phyloP scores from a whole-genome alignment of 2,113 vertebrate genomes.

The Percina caprodes region DNA sequence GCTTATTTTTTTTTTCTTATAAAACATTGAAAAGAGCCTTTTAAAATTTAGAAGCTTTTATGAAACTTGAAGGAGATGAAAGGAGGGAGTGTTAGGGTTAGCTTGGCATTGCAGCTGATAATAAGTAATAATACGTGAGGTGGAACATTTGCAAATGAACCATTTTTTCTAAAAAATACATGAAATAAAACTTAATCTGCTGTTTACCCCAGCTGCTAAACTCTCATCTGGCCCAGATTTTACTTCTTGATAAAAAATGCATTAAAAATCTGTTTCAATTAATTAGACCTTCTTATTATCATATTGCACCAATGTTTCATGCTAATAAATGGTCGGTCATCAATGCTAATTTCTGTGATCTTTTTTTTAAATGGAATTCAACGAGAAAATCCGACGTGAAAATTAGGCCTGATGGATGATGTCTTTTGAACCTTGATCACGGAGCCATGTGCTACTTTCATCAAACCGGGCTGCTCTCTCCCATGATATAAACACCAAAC shows the following conservation, averaged over 20 bases:
- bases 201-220: conserved; percentile 9
- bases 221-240: conserved; percentile 33
- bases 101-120: conserved; percentile 11
- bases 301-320: conserved; percentile 29
- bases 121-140: conserved; percentile 17
- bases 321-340: conserved; percentile 57
- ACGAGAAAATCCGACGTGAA: conserved; percentile 45
- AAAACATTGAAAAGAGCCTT: conserved; percentile 11
- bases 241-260: conserved; percentile 19
- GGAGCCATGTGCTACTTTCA: conserved; percentile 38
- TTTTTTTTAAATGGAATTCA: conserved; percentile 43
- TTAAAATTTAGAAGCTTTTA: conserved; percentile 15
- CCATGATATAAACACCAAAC: conserved; percentile 30
- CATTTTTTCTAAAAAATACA: conserved; percentile 6
- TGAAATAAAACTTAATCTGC: conserved; percentile 1
- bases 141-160: conserved; percentile 15
- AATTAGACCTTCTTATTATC: conserved; percentile 52
- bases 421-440: conserved; percentile 44
- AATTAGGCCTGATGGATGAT: conserved; percentile 59
- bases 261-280: conserved; percentile 59
- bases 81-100: background rate
- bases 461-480: conserved; percentile 29
- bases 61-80: conserved; percentile 7
- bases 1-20: conserved; percentile 2
- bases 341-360: conserved; percentile 39